phyloP scores from a whole-genome alignment of 1,140 invertebrate genomes.

The Heliconius congener region DNA sequence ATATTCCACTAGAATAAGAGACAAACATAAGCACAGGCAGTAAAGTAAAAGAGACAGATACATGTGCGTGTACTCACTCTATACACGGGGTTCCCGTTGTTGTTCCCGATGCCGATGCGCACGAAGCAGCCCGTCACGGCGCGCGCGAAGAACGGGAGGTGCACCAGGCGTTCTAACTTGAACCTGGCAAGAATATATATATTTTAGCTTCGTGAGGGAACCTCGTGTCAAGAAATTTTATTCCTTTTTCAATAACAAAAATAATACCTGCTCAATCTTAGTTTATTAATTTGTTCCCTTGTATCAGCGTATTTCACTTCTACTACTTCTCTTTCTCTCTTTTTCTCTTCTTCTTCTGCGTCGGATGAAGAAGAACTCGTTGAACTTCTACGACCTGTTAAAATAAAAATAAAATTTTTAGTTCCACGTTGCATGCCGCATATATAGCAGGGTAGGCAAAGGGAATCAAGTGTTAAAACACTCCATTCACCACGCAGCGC shows the following conservation, averaged over 20 bases:
- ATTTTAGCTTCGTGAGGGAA: no score
- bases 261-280: constrained; percentile 87
- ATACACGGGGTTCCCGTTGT: constrained; percentile 94
- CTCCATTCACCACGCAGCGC: no score
- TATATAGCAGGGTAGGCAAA: no score
- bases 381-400: constrained; percentile 19
- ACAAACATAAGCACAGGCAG: no score
- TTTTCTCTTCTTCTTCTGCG: constrained; percentile 28
- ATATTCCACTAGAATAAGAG: no score
- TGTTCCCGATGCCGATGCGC: constrained; percentile 96
- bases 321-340: constrained; percentile 48
- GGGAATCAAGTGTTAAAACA: no score
- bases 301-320: constrained; percentile 84
- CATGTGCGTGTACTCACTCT: constrained; percentile 79
- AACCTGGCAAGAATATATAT: constrained; percentile 80
- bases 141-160: constrained; percentile 96
- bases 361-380: background rate
- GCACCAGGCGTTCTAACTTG: constrained; percentile 97
- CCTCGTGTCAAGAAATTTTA: no score
- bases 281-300: constrained; percentile 92
- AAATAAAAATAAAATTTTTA: background rate
- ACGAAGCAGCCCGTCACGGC: constrained; percentile 97
- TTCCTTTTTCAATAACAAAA: background rate
- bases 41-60: no score
- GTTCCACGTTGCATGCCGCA: no score